Evolutionary conservation across 53 echinoderm and acorn worm genomes (phyloP).

Genomic region (Patiria pectinifera): DNA sequence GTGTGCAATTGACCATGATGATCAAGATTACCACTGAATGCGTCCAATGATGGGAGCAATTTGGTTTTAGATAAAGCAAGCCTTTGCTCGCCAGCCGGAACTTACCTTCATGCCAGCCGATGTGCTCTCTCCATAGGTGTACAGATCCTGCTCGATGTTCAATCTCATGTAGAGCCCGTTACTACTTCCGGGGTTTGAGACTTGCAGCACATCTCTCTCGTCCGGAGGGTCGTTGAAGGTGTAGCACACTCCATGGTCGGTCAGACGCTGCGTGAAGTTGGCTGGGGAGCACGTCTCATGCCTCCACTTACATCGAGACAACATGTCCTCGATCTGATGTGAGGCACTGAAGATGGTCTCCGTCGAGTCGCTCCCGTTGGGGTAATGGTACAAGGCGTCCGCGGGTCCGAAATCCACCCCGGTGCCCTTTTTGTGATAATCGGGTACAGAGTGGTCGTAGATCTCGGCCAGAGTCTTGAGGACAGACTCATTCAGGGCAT

Average conservation of each 20-base stretch:
- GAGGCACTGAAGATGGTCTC: not conserved
- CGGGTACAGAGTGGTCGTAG: not conserved
- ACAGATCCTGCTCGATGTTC: conserved; percentile 59
- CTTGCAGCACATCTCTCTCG: not conserved
- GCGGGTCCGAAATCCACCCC: conserved; percentile 18
- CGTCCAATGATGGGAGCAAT: too few relatives aligned
- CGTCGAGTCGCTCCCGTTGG: not conserved
- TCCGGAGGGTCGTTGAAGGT: conserved; percentile 64
- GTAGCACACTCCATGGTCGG: conserved; percentile 71
- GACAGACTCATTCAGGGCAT: not conserved
- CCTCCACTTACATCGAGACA: conserved; percentile 49
- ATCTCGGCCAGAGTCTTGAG: not conserved
- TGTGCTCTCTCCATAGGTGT: conserved; percentile 38
- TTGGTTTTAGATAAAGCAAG: too few relatives aligned
- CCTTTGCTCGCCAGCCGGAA: not conserved
- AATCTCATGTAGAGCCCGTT: conserved; percentile 56
- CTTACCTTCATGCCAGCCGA: conserved; percentile 69
- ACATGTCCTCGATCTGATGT: conserved; percentile 71
- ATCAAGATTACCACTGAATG: too few relatives aligned
- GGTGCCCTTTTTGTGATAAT: not conserved
- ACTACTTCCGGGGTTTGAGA: conserved; percentile 10
- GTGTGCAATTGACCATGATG: too few relatives aligned
- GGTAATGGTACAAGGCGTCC: not conserved
- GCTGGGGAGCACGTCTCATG: conserved; percentile 22
- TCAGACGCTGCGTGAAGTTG: conserved; percentile 55